Percentiles rank a stretch among this genome's conserved stretches.
These are phyloP conservation scores for Nerophis ophidion DNA, from an alignment of 2,113 vertebrate species.

Conservation along the genomic window DNA sequence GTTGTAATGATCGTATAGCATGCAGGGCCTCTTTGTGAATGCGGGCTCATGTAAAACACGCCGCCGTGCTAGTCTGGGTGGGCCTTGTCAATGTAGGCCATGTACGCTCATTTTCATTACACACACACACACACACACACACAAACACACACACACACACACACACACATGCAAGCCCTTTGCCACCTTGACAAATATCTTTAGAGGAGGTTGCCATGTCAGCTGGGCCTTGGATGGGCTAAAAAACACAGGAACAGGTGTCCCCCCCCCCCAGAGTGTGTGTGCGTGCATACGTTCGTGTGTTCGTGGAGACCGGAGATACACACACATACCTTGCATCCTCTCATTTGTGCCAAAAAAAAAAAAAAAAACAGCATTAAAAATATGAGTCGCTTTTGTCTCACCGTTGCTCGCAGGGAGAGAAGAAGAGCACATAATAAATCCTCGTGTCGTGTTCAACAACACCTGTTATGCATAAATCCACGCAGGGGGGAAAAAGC, in stretches of 20 bases:
- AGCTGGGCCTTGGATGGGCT: constrained; percentile 40
- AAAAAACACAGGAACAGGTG: constrained; percentile 63
- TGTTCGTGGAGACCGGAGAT: not conserved
- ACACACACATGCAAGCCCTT: constrained; percentile 24
- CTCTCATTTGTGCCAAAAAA: constrained; percentile 27
- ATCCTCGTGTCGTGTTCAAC: constrained; percentile 53
- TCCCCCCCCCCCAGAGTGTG: constrained; percentile 4
- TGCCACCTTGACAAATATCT: constrained; percentile 49
- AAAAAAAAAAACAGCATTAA: not conserved
- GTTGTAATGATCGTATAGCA: constrained; percentile 1
- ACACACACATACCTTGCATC: constrained; percentile 62
- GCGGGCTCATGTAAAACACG: constrained; percentile 22
- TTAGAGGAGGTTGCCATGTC: constrained; percentile 43
- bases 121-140: constrained; percentile 14
- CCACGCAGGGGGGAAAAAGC: constrained; percentile 40
- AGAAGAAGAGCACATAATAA: constrained; percentile 32
- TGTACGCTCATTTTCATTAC: constrained; percentile 14
- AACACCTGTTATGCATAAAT: constrained; percentile 70
- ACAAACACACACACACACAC: constrained; percentile 4
- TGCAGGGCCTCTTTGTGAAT: constrained; percentile 3
- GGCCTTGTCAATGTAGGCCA: constrained; percentile 61
- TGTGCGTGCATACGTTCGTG: constrained; percentile 10
- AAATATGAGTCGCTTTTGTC: constrained; percentile 33
- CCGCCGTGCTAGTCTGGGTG: constrained; percentile 44
- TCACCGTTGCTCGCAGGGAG: constrained; percentile 44